Base-by-base conservation (phyloP, 2,888 invertebrate species). In the Macroteleia sp. region DNA sequence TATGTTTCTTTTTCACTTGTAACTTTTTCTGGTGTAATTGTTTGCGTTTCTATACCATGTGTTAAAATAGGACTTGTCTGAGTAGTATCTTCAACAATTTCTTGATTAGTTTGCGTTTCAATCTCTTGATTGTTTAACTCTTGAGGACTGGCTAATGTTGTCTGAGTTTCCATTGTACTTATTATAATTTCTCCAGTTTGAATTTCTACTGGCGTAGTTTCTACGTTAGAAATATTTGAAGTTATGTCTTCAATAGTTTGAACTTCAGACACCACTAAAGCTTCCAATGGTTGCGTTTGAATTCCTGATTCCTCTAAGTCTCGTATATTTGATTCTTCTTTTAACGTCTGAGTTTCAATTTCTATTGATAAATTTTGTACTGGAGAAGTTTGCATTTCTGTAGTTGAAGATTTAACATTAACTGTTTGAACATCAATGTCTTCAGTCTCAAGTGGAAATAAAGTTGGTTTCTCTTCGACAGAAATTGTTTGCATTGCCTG, bases 291-390 rank as follows among this genome's bases (percentile, higher is more conserved):
- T 2, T 88, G 80, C 1, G 93, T 93, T 84, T 93, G 93, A 46
- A 92, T 91, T 3, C 90, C 90, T 19, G 85, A 87, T 79, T 93
- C 92, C 8, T 90, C 87, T 32, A 79, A 74, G 5, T 83, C 81
- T 41, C 80, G 74, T 9, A 87, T 79, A 50, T 74, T 44, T 36
- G 83, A 70, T 17, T 74, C 74, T 30, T 89, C 85, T 50, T 92
- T 90, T 14, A 92, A 88, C 14, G 93, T 93, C 84, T 93, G 93
- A 41, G 92, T 92, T 80, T 92, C 93, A 67, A 92, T 93, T 81
- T 93, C 93, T 91, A 91, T 66, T n/a, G 39, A 34, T 16, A 20
- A 36, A 4, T 8, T 6, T 59, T 86, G 81, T n/a, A 81, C 64
- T 0, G 89, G 88, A 2, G 86, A 86, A 1, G 91, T 91, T 74